phyloP scores from a whole-genome alignment of 2,797 vertebrate species.

The Lophotriccus pileatus region DNA sequence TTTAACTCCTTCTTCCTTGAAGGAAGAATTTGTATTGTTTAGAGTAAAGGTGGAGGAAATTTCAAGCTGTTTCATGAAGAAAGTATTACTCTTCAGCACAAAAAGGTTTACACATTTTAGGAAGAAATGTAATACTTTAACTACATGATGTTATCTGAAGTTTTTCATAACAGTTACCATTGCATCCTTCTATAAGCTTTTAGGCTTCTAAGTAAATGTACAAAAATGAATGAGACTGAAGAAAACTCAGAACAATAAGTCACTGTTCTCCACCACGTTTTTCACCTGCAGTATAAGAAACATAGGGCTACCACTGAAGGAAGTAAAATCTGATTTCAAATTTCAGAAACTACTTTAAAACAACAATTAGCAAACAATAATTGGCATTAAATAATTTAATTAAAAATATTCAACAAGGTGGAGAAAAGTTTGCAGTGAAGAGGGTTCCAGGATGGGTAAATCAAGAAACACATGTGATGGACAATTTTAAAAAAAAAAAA shows the following conservation, averaged over 20 bases:
- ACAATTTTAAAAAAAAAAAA: background rate
- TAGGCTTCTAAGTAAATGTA: background rate
- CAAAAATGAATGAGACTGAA: background rate
- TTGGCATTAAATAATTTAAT: background rate
- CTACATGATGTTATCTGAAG: background rate
- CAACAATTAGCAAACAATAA: background rate
- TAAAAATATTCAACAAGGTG: background rate
- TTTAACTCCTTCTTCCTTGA: background rate
- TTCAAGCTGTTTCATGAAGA: background rate
- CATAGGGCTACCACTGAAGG: background rate
- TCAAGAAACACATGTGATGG: fast-evolving
- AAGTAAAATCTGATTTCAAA: background rate
- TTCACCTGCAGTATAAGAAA: background rate
- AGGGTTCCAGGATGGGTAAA: background rate
- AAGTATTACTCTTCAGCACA: background rate
- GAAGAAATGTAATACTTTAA: background rate
- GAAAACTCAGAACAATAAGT: background rate
- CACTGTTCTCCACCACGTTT: background rate
- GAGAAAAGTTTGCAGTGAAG: background rate
- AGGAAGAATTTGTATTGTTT: background rate
- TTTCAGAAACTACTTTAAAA: background rate
- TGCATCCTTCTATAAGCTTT: background rate
- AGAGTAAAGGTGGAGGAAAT: background rate
- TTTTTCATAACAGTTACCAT: background rate
- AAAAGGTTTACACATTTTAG: background rate